Base-by-base conservation (phyloP, 2,888 invertebrate species). In the Ptilodon capucinus region DNA sequence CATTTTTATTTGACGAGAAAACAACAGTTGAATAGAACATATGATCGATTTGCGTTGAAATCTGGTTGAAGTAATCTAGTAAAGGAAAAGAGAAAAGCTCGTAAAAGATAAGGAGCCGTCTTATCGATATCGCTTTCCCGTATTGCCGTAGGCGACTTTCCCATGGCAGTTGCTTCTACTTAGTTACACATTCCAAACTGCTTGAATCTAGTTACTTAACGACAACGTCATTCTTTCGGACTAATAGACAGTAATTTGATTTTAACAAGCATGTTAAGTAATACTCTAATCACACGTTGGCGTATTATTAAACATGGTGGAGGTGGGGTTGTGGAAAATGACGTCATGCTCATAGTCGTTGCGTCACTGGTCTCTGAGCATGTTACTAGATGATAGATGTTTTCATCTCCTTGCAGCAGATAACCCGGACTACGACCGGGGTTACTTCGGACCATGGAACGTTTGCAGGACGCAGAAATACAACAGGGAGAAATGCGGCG, bases 361-460 rank as follows among this genome's bases (percentile, higher is more conserved):
- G 14, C 14, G n/a, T 30, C 8, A n/a, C 14, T 14, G 11, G 9
- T 18, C 9, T 36, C 2, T 11, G 3, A 17, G n/a, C 11, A 9
- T 28, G 28, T n/a, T 8, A 2, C 16, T 8, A 14, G 19, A 9
- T 42, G 7, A n/a, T 25, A 23, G 18, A 35, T 49, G 34, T 43
- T 56, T 59, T 58, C 44, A 48, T 55, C 82, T 79, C 66, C 77
- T 66, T 58, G 36, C 92, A 95, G 95, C 92, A 73, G 93, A 93
- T 48, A 91, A 91, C 62, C 87, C 86, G 64, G 94, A 93, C 71
- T 93, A 92, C 69, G 97, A 97, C 79, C 93, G 92, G 61, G 97
- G 97, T 39, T 97, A 97, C 86, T 97, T 97, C 76, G 96, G 97
- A 54, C 97, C 96, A 74, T 97, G 97, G 95, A 94, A 94, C 71